phyloP scores from a whole-genome alignment of 1,140 invertebrate genomes.

The Drosophila pseudoobscura region DNA sequence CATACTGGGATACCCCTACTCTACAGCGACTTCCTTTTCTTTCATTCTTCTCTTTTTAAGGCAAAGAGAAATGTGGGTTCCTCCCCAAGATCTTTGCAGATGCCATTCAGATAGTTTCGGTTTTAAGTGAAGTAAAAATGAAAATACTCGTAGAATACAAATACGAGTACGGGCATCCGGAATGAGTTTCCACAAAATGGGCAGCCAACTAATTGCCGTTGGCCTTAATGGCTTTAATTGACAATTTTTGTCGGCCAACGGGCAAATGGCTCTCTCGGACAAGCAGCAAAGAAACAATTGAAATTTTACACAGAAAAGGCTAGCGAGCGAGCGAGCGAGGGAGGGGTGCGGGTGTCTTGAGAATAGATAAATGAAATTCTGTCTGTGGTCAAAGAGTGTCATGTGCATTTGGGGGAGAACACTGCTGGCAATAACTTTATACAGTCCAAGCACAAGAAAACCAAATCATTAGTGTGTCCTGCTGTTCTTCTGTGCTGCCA shows the following conservation, averaged over 20 bases:
- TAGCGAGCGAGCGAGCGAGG: conserved; percentile 19
- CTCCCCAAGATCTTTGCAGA: too few relatives aligned
- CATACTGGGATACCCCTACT: too few relatives aligned
- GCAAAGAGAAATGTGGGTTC: too few relatives aligned
- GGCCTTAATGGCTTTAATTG: conserved; percentile 67
- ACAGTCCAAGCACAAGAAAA: conserved; percentile 16
- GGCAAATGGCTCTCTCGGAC: conserved; percentile 22
- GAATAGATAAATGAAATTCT: conserved; percentile 29
- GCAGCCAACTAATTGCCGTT: conserved; percentile 59
- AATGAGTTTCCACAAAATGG: conserved; percentile 54
- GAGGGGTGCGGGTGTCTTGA: background rate
- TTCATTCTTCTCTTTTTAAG: too few relatives aligned
- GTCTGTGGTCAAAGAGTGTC: conserved; percentile 33
- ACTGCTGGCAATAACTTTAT: conserved; percentile 36
- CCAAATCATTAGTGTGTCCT: conserved; percentile 40
- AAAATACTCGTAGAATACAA: conserved; percentile 5
- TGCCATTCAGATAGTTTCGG: conserved; percentile 8
- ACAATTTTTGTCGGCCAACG: conserved; percentile 42
- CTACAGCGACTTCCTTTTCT: too few relatives aligned
- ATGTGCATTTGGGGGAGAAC: conserved; percentile 29
- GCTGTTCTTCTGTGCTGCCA: background rate
- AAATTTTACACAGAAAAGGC: conserved; percentile 36
- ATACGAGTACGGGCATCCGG: conserved; percentile 19
- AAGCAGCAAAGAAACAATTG: conserved; percentile 18
- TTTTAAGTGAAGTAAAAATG: conserved; percentile 4